Evolutionary conservation across 2,113 vertebrate species (phyloP), one percentile per base, ranked within the genome.

Genomic region (Tringa solitaria): DNA sequence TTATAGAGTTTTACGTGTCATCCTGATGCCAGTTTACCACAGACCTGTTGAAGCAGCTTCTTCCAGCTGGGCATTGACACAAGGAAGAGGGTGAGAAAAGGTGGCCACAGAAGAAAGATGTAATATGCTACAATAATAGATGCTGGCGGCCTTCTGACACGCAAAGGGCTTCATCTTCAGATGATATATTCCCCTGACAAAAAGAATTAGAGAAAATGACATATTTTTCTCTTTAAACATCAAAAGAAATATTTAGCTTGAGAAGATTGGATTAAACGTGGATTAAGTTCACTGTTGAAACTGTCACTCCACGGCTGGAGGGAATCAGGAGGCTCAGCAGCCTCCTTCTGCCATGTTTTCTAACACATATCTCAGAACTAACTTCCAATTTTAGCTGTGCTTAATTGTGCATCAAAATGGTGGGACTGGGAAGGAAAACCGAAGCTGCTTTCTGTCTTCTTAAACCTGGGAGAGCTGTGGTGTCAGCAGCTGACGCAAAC

Each of bases 271-370:
- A 89, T 97, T 97, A 95, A 95, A 57, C 6, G 30, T 30, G 89
- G 87, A 94, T 95, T 96, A 94, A 76, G 32, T 84, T 97, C 74
- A 28, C 63, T 83, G 67, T 15, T 95, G 85, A 94, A 97, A 57
- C 69, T 85, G 87, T 90, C 93, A 75, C 43, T 82, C 37, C 7
- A 1, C 5, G 10, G 56, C 89, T 97, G 78, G 80, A 93, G 82
- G 90, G 76, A 91, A 77, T 12, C 2, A 5, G 61, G 27, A 33
- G 54, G 28, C 45, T 54, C 77, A 95, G 89, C 54, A 5, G 6
- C 8, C 32, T 78, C 72, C 28, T 79, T 46, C 83, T 79, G 70
- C 68, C 5, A 2, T 21, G 24, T 33, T 92, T 90, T 73, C 76
- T 68, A 57, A 51, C 1, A 4, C 4, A 3, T 12, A 79, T 76